phyloP scores from a whole-genome alignment of 2,113 vertebrate species.

The Alethe castanea region DNA sequence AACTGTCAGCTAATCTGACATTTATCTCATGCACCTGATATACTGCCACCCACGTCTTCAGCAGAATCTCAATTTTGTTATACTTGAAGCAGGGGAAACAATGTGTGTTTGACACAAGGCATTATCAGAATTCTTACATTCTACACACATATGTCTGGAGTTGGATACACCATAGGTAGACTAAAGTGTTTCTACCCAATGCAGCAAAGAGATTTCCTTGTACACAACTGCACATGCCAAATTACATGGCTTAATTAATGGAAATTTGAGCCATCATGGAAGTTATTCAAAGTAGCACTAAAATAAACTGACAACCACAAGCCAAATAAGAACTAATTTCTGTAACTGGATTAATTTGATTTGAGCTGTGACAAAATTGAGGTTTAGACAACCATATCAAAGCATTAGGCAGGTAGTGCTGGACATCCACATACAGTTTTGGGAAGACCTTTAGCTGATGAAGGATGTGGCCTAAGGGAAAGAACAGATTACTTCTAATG shows the following conservation, averaged over 20 bases:
- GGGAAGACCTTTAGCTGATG: background rate
- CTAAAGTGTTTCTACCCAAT: background rate
- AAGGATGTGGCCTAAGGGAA: background rate
- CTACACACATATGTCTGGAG: background rate
- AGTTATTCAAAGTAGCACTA: background rate
- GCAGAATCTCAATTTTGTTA: background rate
- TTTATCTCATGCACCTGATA: background rate
- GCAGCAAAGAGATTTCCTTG: rapidly evolving
- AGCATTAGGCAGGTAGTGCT: background rate
- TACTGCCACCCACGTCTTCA: background rate
- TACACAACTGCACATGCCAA: background rate
- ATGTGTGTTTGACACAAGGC: background rate
- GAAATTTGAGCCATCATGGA: background rate
- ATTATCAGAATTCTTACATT: background rate
- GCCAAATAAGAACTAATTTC: background rate
- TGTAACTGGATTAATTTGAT: background rate
- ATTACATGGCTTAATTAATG: background rate
- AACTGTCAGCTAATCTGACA: constrained; percentile 16
- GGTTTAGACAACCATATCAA: rapidly evolving
- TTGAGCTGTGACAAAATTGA: background rate
- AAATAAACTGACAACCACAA: background rate
- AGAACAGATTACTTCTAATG: background rate
- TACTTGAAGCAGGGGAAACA: background rate
- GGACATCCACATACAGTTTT: background rate
- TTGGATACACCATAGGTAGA: background rate